Conservation (phyloP, 2,888 invertebrate genomes). For the Yponomeuta evonymella region DNA sequence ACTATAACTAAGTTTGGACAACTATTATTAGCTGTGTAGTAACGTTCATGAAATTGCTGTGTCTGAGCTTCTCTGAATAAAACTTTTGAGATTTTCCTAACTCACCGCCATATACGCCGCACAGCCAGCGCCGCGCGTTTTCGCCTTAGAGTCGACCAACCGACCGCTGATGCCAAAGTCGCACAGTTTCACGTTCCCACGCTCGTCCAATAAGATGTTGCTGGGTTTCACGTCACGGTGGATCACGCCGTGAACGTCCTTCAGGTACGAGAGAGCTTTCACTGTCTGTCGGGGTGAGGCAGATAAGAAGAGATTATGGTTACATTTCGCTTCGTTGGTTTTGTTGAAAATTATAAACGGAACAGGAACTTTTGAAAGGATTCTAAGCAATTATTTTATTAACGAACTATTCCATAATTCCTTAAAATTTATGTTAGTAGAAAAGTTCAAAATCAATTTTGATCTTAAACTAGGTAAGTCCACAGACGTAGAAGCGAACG, state of each 20-base stretch:
- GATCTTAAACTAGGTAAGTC: too few relatives aligned
- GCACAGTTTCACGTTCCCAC: constrained; percentile 97
- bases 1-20: too few relatives aligned
- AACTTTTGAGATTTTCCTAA: too few relatives aligned
- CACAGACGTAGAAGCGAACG: neutral
- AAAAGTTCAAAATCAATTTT: too few relatives aligned
- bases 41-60: too few relatives aligned
- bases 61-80: too few relatives aligned
- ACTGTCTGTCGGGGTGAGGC: constrained; percentile 82
- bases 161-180: constrained; percentile 99
- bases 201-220: constrained; percentile 96
- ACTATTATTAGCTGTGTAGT: too few relatives aligned
- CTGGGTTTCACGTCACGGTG: constrained; percentile 99
- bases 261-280: constrained; percentile 97
- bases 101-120: constrained; percentile 99
- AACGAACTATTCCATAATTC: too few relatives aligned
- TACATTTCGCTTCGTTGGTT: neutral
- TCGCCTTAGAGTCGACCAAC: constrained; percentile 98
- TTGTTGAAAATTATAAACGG: too few relatives aligned
- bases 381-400: too few relatives aligned
- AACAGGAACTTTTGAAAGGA: too few relatives aligned
- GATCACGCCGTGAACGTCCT: constrained; percentile 97
- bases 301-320: neutral
- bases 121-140: constrained; percentile 97
- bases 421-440: too few relatives aligned